Percentiles rank a stretch among this genome's conserved stretches.
These are phyloP conservation scores for Cranoglanis bouderius DNA, from an alignment of 2,113 vertebrate genomes.

Conservation along the genomic window DNA sequence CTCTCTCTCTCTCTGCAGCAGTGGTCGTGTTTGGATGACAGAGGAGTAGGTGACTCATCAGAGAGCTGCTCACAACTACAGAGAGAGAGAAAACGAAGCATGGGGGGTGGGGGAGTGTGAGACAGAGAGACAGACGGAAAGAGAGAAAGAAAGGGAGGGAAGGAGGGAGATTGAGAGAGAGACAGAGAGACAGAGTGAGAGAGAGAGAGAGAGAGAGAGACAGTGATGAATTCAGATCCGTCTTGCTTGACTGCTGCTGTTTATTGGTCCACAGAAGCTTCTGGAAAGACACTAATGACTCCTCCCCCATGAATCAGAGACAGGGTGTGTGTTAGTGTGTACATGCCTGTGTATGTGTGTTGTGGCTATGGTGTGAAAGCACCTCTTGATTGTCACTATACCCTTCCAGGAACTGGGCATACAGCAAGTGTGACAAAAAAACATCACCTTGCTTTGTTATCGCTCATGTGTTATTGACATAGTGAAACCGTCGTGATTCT, in stretches of 20 bases:
- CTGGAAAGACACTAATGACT: constrained; percentile 59
- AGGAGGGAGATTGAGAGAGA: constrained; percentile 3
- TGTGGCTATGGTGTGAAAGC: constrained; percentile 20
- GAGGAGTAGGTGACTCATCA: constrained; percentile 61
- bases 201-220: constrained; percentile 35
- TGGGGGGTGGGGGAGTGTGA: constrained; percentile 38
- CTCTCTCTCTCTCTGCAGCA: constrained; percentile 45
- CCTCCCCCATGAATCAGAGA: constrained; percentile 46
- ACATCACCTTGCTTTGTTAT: not conserved
- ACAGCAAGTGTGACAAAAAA: not conserved
- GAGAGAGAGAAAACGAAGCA: constrained; percentile 48
- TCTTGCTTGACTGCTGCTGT: constrained; percentile 61
- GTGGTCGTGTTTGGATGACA: constrained; percentile 57
- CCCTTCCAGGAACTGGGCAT: not conserved
- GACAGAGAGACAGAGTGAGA: constrained; percentile 13
- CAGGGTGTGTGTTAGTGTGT: constrained; percentile 31
- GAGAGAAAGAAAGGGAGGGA: constrained; percentile 11
- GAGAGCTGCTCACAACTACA: constrained; percentile 53
- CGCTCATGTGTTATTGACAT: not conserved
- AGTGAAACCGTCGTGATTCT: not conserved
- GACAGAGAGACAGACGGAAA: constrained; percentile 25
- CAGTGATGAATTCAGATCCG: constrained; percentile 59
- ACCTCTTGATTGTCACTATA: constrained; percentile 15
- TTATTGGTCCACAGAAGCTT: constrained; percentile 60
- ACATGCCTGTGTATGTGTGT: constrained; percentile 27